Conservation (phyloP, 2,113 vertebrate species). For the Paraplagusia blochii region DNA sequence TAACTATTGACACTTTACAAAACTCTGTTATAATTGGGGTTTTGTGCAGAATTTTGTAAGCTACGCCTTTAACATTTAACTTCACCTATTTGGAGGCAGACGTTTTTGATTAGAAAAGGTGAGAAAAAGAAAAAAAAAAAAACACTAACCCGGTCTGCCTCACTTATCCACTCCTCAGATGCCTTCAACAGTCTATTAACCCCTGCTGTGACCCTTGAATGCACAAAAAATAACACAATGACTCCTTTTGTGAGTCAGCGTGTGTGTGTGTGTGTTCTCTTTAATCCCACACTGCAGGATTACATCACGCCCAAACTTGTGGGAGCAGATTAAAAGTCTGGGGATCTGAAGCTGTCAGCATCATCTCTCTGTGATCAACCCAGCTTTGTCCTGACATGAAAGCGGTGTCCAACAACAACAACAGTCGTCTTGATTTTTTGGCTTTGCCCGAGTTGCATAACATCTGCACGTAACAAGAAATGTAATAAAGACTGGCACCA, state of each 20-base stretch:
- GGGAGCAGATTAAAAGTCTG: slow-evolving; percentile 64
- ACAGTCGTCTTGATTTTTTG: slow-evolving; percentile 18
- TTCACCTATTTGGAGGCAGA: slow-evolving; percentile 26
- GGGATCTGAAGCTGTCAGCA: slow-evolving; percentile 59
- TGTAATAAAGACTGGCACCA: slow-evolving; percentile 61
- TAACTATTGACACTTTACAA: too few relatives aligned
- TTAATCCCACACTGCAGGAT: slow-evolving; percentile 60
- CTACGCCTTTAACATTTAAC: slow-evolving; percentile 15
- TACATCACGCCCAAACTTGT: slow-evolving; percentile 61
- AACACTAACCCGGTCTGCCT: slow-evolving; percentile 46
- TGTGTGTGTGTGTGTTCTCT: slow-evolving; percentile 27
- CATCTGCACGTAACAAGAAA: slow-evolving; percentile 14
- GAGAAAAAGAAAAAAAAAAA: background rate
- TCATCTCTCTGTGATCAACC: slow-evolving; percentile 39
- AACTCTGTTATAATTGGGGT: too few relatives aligned
- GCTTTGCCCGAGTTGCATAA: slow-evolving; percentile 35
- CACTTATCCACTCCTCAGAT: slow-evolving; percentile 48
- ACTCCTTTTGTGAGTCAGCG: slow-evolving; percentile 20
- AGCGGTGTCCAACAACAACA: slow-evolving; percentile 30
- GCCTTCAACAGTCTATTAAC: slow-evolving; percentile 67
- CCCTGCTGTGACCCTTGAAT: slow-evolving; percentile 58
- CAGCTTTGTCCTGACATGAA: slow-evolving; percentile 11
- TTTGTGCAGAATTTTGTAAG: too few relatives aligned
- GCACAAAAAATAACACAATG: slow-evolving; percentile 17
- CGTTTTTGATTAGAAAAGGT: slow-evolving; percentile 27